Evolutionary conservation across 2,797 vertebrate genomes (phyloP).

Genomic region (Synanceia verrucosa): DNA sequence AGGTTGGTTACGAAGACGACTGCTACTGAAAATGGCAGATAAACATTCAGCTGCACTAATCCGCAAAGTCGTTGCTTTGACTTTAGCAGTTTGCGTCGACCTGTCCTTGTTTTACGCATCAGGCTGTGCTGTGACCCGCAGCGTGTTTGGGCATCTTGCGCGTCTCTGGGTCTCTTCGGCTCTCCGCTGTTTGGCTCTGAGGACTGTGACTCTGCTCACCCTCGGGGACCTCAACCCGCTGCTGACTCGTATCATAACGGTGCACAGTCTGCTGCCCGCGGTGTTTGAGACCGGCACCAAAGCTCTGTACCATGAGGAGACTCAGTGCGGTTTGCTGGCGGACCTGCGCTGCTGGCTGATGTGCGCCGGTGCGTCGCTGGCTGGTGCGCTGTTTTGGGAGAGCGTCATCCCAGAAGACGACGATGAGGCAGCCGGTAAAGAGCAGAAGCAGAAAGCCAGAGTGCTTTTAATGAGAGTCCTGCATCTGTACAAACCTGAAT

Average conservation of each 20-base stretch:
- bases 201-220: rapidly evolving
- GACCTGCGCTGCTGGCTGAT: slow-evolving; percentile 63
- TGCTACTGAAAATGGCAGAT: not conserved
- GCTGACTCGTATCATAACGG: slow-evolving; percentile 37
- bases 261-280: slow-evolving; percentile 68
- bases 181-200: slow-evolving; percentile 53
- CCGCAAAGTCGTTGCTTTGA: not conserved
- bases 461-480: slow-evolving; percentile 79
- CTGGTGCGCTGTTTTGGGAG: slow-evolving; percentile 80
- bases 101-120: slow-evolving; percentile 54
- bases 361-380: slow-evolving; percentile 66
- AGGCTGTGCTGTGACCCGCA: not conserved
- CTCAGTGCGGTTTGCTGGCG: not conserved
- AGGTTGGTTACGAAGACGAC: slow-evolving; percentile 18
- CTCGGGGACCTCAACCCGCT: not conserved
- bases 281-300: slow-evolving; percentile 64
- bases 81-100: slow-evolving; percentile 3
- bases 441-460: slow-evolving; percentile 60
- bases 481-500: slow-evolving; percentile 68
- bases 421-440: not conserved
- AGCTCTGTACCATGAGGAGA: slow-evolving; percentile 42
- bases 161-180: slow-evolving; percentile 64
- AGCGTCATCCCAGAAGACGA: slow-evolving; percentile 60
- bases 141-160: slow-evolving; percentile 18
- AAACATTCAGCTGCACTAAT: rapidly evolving